A percentile compares a stretch with the other conserved stretches of the same genome.
Conservation (phyloP, 30 jellyfish, hydroid and myxozoan species). For the Turritopsis dohrnii region DNA sequence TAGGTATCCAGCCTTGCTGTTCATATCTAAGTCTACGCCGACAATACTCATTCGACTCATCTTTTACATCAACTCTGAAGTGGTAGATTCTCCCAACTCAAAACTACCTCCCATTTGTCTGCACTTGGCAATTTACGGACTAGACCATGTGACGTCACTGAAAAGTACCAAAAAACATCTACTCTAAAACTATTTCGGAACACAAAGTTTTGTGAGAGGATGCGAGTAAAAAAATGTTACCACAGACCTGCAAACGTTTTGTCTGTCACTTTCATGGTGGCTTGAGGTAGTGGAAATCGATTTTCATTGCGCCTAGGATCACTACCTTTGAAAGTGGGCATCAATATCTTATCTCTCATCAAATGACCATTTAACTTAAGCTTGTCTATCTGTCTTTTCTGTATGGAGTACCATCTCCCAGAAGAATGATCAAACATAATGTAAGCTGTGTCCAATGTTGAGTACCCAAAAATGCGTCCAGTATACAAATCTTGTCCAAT, state of each 20-base stretch:
- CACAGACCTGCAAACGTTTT: constrained; percentile 1
- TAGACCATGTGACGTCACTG: not conserved
- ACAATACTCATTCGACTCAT: not conserved
- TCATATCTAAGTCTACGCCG: not conserved
- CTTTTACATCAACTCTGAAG: not conserved
- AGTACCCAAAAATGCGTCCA: not conserved
- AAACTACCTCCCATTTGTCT: not conserved
- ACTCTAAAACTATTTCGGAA: not conserved
- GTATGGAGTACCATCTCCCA: not conserved
- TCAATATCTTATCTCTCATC: not conserved
- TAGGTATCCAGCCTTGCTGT: not conserved
- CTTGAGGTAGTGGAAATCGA: not conserved
- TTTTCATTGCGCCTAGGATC: not conserved
- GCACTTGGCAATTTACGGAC: not conserved
- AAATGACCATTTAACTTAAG: not conserved
- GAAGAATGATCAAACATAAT: not conserved
- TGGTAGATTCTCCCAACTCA: not conserved
- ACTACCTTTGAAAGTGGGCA: not conserved
- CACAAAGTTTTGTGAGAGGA: not conserved
- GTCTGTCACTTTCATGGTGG: not conserved
- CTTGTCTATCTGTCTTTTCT: not conserved
- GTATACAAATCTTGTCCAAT: not conserved
- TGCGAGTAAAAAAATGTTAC: not conserved
- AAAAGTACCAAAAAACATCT: too few relatives aligned
- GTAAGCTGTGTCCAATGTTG: not conserved